Evolutionary conservation across 2,888 invertebrate genomes (phyloP), one percentile per base, ranked within the genome.

Genomic region (Ephialtes manifestator): DNA sequence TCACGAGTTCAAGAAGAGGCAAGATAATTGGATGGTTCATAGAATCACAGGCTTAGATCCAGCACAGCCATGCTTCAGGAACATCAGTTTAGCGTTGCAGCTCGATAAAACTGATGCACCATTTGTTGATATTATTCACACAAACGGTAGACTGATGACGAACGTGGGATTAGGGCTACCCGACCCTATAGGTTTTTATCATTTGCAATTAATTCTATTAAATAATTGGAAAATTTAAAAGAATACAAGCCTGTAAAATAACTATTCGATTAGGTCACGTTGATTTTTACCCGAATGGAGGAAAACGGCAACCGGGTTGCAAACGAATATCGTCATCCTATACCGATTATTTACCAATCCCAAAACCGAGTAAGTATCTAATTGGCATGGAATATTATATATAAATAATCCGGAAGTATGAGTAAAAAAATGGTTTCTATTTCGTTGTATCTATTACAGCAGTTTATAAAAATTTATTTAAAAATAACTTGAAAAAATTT

Each of bases 211-310:
- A 63, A 68, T 51, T 48, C 10, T 28, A 24, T 58, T 13, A 13
- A 58, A 10, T 20, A 58, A 58, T n/a, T 3, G 11, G 13, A 8
- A 15, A 8, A 24, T 55, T 13, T 31, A 2, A n/a, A 2, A 20
- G 5, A 48, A 72, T 43, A 67, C 58, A 31, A 60, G 5, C 51
- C n/a, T 71, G 46, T 1, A 46, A 46, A 15, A 46, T 15, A 46
- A 46, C 46, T 46, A 46, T 15, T 46, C n/a, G 15, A 51, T 76
- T 35, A 96, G 96, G 96, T 68, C 94, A 96, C 87, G 95, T 96
- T 2, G 97, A 97, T 90, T 96, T 96, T 90, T 97, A 96, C 92
- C 96, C 96, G 0, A 97, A 97, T 84, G 97, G 97, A 0, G 97
- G 97, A 0, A 94, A 95, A 93, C 94, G 94, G 68, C 97, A 97